A percentile compares a stretch with the other conserved stretches of the same genome.
These are phyloP conservation scores for Athalia rosae DNA, from an alignment of 2,888 invertebrate genomes.

Conservation along the genomic window DNA sequence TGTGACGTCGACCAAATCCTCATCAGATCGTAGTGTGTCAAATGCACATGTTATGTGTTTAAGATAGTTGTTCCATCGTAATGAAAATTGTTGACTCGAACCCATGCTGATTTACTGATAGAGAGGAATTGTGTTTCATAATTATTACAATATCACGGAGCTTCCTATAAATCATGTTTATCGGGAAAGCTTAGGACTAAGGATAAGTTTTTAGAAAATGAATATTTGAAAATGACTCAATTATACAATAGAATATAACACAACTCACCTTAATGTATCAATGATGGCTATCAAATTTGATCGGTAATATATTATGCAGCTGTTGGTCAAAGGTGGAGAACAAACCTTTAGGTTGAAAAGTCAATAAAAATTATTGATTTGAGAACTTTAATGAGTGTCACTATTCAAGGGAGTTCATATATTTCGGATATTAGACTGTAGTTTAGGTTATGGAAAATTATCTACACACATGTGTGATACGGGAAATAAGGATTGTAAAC, in stretches of 20 bases:
- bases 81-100: conserved; percentile 86
- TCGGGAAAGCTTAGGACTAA: no score
- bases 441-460: background rate
- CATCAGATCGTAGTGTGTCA: conserved; percentile 79
- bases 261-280: no score
- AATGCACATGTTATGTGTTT: conserved; percentile 88
- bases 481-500: conserved; percentile 53
- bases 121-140: no score
- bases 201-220: no score
- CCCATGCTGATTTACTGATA: conserved; percentile 72
- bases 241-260: no score
- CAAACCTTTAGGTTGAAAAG: conserved; percentile 14
- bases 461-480: conserved; percentile 11
- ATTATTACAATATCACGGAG: no score
- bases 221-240: no score
- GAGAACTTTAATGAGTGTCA: conserved; percentile 4
- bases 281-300: no score
- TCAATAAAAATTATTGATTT: conserved; percentile 40
- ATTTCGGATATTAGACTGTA: background rate
- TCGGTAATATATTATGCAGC: no score
- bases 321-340: background rate
- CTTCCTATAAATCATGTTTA: no score
- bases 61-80: conserved; percentile 92
- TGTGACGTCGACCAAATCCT: conserved; percentile 87
- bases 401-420: conserved; percentile 3